Evolutionary conservation across 2,113 vertebrate genomes (phyloP).

Genomic region (Neomonachus schauinslandi): DNA sequence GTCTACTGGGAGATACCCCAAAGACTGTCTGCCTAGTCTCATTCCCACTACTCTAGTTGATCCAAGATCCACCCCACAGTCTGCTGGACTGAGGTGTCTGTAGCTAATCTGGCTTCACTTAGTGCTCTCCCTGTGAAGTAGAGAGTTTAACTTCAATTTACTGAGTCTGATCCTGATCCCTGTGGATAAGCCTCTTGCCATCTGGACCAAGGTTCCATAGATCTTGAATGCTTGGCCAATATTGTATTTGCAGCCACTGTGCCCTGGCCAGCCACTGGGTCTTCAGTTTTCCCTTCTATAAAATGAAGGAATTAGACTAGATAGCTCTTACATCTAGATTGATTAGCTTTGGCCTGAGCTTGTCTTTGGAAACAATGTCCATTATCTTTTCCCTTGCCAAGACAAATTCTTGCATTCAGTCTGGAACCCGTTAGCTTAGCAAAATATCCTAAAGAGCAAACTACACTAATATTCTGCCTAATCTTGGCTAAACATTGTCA

Average conservation of each 20-base stretch:
- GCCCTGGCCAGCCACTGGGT: neutral
- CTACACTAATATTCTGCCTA: neutral
- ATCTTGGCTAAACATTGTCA: neutral
- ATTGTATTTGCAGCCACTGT: neutral
- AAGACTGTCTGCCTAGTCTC: neutral
- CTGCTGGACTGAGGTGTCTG: neutral
- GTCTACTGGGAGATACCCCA: neutral
- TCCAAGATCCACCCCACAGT: neutral
- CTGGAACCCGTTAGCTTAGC: neutral
- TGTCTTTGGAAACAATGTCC: neutral
- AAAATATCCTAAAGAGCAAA: neutral
- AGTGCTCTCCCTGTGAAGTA: neutral
- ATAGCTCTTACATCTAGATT: neutral
- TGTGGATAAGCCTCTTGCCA: neutral
- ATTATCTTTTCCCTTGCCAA: neutral
- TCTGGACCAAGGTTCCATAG: neutral
- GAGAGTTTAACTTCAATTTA: neutral
- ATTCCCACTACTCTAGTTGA: neutral
- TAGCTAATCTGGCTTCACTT: neutral
- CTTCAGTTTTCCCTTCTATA: constrained; percentile 14
- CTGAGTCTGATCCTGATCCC: neutral
- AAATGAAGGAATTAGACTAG: neutral
- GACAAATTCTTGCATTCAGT: neutral
- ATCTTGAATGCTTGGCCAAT: neutral
- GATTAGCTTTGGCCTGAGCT: neutral